Percentiles rank a stretch among this genome's conserved stretches.
Conservation (phyloP, 2,888 invertebrate species). For the Ryuthela nishihirai region DNA sequence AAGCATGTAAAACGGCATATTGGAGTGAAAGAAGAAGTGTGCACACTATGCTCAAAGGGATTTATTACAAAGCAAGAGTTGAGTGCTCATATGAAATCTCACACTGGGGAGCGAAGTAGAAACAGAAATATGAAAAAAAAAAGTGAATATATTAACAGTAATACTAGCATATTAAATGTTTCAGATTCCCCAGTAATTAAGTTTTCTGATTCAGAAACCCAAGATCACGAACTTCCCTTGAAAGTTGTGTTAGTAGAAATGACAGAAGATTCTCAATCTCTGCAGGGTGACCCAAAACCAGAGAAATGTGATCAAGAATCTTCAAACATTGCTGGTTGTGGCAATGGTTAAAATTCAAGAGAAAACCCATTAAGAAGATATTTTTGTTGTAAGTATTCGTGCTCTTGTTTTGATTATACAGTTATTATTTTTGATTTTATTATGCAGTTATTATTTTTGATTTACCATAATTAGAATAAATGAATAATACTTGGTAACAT, state of each 20-base stretch:
- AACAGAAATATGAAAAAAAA: background rate
- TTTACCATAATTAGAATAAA: too few species aligned
- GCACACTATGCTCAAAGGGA: background rate
- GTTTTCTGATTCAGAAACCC: background rate
- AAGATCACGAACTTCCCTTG: background rate
- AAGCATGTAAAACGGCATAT: background rate
- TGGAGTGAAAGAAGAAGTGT: background rate
- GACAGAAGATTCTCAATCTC: background rate
- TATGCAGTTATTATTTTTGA: too few species aligned
- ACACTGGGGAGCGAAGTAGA: background rate
- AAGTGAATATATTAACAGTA: background rate
- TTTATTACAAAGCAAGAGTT: conserved; percentile 1
- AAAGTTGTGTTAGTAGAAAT: background rate
- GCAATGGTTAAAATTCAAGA: too few species aligned
- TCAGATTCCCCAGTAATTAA: too few species aligned
- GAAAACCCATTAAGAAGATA: too few species aligned
- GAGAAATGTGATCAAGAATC: too few species aligned
- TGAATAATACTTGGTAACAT: too few species aligned
- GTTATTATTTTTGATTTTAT: too few species aligned
- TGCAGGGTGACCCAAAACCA: too few species aligned
- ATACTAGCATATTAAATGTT: background rate
- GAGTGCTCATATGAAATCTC: background rate
- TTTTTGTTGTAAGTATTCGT: too few species aligned
- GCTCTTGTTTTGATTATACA: too few species aligned
- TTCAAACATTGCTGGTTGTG: too few species aligned